Conservation (phyloP, 2,113 vertebrate genomes). For the Todiramphus chloris region DNA sequence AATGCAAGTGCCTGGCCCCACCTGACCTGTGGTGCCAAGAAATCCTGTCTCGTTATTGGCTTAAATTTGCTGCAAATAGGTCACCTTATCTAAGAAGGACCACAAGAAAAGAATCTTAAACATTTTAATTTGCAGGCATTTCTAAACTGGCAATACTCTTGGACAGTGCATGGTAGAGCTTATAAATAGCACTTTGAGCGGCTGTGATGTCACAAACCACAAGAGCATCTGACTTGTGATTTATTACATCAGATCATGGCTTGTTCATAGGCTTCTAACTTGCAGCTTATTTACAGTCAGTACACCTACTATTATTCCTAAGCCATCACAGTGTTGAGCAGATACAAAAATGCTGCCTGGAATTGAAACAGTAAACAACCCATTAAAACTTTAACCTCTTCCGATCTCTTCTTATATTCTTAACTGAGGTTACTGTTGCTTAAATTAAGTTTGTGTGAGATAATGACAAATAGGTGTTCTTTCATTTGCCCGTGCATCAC, state of each 20-base stretch:
- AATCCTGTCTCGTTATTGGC: background rate
- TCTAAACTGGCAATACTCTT: background rate
- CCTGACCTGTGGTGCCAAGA: background rate
- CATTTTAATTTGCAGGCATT: background rate
- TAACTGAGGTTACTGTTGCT: background rate
- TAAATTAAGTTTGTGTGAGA: background rate
- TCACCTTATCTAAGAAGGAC: background rate
- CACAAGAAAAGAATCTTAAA: background rate
- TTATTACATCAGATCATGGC: conserved; percentile 14
- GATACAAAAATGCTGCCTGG: conserved; percentile 8
- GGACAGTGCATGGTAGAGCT: background rate
- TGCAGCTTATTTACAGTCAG: conserved; percentile 28
- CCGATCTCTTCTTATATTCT: background rate
- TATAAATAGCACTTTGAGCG: background rate
- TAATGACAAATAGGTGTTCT: background rate
- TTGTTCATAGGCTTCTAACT: background rate
- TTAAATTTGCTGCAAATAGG: background rate
- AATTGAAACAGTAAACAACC: conserved; percentile 40
- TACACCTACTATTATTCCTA: conserved; percentile 39
- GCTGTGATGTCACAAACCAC: background rate
- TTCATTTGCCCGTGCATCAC: background rate
- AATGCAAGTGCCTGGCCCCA: background rate
- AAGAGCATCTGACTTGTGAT: background rate
- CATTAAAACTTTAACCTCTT: conserved; percentile 52
- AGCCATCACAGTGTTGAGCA: background rate